Evolutionary conservation across 2,888 invertebrate species (phyloP).

Genomic region (Lepas anatifera): DNA sequence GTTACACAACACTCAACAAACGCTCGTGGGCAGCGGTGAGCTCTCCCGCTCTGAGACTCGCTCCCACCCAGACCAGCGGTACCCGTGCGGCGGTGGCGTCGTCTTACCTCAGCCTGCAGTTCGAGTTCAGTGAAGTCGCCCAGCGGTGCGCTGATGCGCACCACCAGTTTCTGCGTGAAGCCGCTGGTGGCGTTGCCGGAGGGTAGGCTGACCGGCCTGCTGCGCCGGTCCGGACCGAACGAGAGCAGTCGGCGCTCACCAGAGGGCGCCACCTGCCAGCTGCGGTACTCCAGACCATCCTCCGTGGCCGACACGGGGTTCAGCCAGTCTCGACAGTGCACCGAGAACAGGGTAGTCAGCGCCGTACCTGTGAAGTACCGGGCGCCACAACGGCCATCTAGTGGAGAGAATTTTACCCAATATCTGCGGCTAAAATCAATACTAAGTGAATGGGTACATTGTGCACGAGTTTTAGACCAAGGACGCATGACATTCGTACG

Average conservation of each 20-base stretch:
- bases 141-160: slow-evolving; percentile 11
- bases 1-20: no score
- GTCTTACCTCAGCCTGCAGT: background rate
- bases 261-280: background rate
- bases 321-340: slow-evolving; percentile 16
- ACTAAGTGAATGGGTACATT: no score
- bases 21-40: background rate
- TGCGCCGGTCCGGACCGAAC: background rate
- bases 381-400: no score
- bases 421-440: no score
- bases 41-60: no score
- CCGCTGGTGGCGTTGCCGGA: slow-evolving; percentile 6
- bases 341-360: slow-evolving; percentile 15
- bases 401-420: no score
- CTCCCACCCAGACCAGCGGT: background rate
- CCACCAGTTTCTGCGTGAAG: slow-evolving; percentile 8
- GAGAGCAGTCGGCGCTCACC: background rate
- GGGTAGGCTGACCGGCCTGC: background rate
- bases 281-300: slow-evolving; percentile 14
- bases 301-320: slow-evolving; percentile 16
- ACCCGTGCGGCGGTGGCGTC: background rate
- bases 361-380: slow-evolving; percentile 14
- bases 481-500: no score
- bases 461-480: no score
- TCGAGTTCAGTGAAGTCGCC: slow-evolving; percentile 8